A percentile compares a stretch with the other conserved stretches of the same genome.
Evolutionary conservation across 2,113 vertebrate species (phyloP).

Genomic region (Mirounga angustirostris): DNA sequence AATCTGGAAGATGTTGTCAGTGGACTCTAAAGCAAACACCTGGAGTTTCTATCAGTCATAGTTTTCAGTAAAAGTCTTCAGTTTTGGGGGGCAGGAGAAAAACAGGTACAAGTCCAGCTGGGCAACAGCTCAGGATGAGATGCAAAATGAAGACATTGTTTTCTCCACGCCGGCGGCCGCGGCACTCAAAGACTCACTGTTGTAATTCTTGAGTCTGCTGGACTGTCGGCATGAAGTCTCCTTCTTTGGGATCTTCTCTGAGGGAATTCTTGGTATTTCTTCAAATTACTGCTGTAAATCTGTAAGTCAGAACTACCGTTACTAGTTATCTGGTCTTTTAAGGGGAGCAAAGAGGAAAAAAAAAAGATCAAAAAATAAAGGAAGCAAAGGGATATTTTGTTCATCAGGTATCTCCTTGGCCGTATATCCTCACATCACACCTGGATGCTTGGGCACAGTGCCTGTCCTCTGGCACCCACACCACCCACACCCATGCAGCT

Average conservation of each 20-base stretch:
- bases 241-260: neutral
- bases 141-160: neutral
- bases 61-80: slow-evolving; percentile 83
- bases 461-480: neutral
- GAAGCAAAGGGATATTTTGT: neutral
- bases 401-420: neutral
- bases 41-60: slow-evolving; percentile 81
- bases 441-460: neutral
- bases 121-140: neutral
- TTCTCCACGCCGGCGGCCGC: neutral
- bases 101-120: neutral
- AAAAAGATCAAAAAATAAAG: neutral
- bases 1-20: slow-evolving; percentile 41
- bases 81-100: neutral
- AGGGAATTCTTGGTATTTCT: neutral
- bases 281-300: neutral
- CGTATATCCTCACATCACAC: neutral
- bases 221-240: neutral
- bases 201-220: neutral
- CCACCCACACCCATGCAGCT: neutral
- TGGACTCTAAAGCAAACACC: slow-evolving; percentile 79
- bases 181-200: rapidly evolving
- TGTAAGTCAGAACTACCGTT: neutral
- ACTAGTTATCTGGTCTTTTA: neutral
- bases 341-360: neutral